Evolutionary conservation across 2,113 vertebrate genomes (phyloP), one percentile per base, ranked within the genome.

Genomic region (Ictidomys tridecemlineatus): DNA sequence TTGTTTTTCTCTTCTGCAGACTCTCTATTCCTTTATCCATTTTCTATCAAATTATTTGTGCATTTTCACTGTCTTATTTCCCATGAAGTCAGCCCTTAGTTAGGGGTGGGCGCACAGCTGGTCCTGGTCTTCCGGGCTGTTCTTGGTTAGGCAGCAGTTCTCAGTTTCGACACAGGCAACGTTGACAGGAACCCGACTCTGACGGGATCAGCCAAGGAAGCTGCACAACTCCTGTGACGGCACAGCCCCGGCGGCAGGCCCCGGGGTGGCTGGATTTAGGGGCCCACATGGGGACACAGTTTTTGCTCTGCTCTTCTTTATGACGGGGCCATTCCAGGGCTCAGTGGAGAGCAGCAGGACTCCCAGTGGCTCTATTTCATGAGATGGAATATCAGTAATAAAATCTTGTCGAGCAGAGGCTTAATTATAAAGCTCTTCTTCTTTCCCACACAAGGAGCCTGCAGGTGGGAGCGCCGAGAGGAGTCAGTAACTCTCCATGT

Each of bases 1-100:
- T 96, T 85, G 85, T 69, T 91, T 97, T 74, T 93, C 82, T 93
- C 34, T 91, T 93, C 82, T 79, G 56, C 51, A 91, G 67, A 45
- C 51, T 65, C 42, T 32, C 84, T 65, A 82, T 85, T 95, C 37
- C 65, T 74, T 76, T 89, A 76, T 95, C 94, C 28, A 18, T 74
- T 96, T 94, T 85, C 73, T 91, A 87, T 51, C 48, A 48, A 74
- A 74, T 88, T 56, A 80, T 79, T 83, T 94, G 56, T 89, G 32
- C 79, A 93, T 95, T 94, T 63, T 93, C 89, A 83, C 39, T 93
- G 77, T 67, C 67, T 90, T 80, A 61, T 1, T 42, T 37, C 45
- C 56, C 42, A 45, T 93, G 87, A 88, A 95, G 89, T 79, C 20
- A 82, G 77, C 85, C 51, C 53, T 95, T 85, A 94, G 39, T 93